Base-by-base conservation (phyloP, 2,888 invertebrate species). In the Periphyllus acericola region DNA sequence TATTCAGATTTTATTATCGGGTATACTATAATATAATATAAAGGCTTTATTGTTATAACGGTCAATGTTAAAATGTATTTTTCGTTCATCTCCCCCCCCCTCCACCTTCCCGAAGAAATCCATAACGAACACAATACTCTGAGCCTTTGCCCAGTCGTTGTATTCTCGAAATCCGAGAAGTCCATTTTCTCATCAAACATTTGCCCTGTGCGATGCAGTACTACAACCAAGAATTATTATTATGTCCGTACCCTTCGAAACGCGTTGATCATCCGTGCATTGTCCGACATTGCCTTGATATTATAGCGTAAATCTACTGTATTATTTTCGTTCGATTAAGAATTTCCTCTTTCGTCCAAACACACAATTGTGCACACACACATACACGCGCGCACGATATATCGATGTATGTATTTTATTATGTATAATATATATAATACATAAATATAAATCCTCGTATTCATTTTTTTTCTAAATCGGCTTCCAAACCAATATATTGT, bases 271-370 rank as follows among this genome's bases (percentile, higher is more conserved):
- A n/a, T 68, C 11, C 68, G 68, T n/a, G 29, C 25, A 6, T 29
- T 74, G 74, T 76, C 19, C 29, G 76, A 46, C 29, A 76, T 46
- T 19, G 76, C 46, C 21, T 76, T 19, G 8, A 72, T 36, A 74
- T 46, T 46, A 46, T 36, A 74, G 60, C 60, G 60, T 60, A 25
- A 60, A 60, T 60, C 68, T 14, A 76, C 46, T 32, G 76, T 29
- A 78, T 78, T 78, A 78, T 78, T 78, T 78, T 78, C 52, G 78
- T 78, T 78, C 78, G 78, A 78, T 78, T 78, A 78, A 55, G 52
- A 52, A 32, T 52, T 32, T 32, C 52, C 32, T 52, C 29, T 52
- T 78, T 52, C 52, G 32, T 78, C 52, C 78, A 52, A 52, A 19
- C 29, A 21, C 29, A 68, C 68, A 66, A 66, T 32, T 32, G 52